Evolutionary conservation across 2,888 invertebrate species (phyloP).

Genomic region (Cheilosia pagana): DNA sequence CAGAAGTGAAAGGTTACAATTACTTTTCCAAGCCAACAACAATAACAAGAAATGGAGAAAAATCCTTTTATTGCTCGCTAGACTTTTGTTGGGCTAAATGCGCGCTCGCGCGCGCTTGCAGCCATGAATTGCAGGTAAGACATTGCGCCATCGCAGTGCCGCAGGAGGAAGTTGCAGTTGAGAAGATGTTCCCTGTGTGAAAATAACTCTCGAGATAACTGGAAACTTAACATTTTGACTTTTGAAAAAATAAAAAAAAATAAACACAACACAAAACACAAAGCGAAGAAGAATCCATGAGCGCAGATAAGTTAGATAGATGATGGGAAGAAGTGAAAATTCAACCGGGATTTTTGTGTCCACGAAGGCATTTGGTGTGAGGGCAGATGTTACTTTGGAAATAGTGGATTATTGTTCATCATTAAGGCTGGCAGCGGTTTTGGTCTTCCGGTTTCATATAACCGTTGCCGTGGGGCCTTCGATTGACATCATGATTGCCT

Average conservation of each 20-base stretch:
- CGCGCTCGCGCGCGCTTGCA: conserved; percentile 5
- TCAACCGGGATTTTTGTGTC: conserved; percentile 39
- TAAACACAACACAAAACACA: neutral
- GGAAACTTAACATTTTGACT: conserved; percentile 74
- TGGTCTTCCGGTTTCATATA: conserved; percentile 35
- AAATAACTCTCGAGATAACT: conserved; percentile 68
- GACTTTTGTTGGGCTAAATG: conserved; percentile 56
- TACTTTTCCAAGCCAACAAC: conserved; percentile 68
- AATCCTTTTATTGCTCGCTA: conserved; percentile 67
- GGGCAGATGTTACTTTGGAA: conserved; percentile 31
- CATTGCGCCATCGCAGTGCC: neutral
- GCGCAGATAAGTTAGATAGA: conserved; percentile 56
- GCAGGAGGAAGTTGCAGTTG: conserved; percentile 57
- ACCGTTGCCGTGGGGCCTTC: conserved; percentile 39
- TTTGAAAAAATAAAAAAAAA: conserved; percentile 29
- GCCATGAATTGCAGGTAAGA: conserved; percentile 45
- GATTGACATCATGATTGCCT: conserved; percentile 41
- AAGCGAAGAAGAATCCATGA: conserved; percentile 30
- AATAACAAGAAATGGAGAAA: conserved; percentile 50
- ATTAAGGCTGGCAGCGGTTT: conserved; percentile 45
- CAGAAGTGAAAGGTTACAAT: conserved; percentile 75
- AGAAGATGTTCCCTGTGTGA: conserved; percentile 72
- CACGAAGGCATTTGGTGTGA: conserved; percentile 7
- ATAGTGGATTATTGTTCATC: conserved; percentile 60
- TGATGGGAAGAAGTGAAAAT: conserved; percentile 72